phyloP scores from a whole-genome alignment of 2,113 vertebrate species.

The Pedetes capensis region DNA sequence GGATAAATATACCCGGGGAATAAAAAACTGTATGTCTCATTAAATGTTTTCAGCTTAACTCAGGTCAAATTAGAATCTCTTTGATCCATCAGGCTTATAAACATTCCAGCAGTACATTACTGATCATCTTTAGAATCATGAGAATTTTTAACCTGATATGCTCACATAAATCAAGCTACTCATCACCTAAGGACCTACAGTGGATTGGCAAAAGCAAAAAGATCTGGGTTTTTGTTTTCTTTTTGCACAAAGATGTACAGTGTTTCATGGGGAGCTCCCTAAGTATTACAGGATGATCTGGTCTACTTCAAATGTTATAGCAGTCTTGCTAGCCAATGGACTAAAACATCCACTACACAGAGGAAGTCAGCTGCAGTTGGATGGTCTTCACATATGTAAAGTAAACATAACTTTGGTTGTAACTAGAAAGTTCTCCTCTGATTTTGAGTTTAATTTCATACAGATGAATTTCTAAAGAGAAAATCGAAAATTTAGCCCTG shows the following conservation, averaged over 20 bases:
- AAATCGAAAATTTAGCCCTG: background rate
- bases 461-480: background rate
- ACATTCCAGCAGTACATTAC: background rate
- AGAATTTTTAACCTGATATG: background rate
- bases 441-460: conserved; percentile 24
- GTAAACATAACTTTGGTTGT: background rate
- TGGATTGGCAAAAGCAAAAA: background rate
- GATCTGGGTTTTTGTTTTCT: background rate
- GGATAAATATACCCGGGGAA: background rate
- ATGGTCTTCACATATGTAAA: background rate
- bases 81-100: background rate
- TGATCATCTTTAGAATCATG: background rate
- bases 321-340: background rate
- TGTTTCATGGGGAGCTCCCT: background rate
- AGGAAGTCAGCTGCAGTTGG: background rate
- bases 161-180: background rate
- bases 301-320: background rate
- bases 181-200: background rate
- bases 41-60: background rate
- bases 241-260: background rate
- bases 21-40: background rate
- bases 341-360: background rate
- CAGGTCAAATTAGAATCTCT: background rate
- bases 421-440: background rate
- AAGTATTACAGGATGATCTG: background rate